Conservation (phyloP, 2,888 invertebrate species). For the Drosophila trichaetosa region DNA sequence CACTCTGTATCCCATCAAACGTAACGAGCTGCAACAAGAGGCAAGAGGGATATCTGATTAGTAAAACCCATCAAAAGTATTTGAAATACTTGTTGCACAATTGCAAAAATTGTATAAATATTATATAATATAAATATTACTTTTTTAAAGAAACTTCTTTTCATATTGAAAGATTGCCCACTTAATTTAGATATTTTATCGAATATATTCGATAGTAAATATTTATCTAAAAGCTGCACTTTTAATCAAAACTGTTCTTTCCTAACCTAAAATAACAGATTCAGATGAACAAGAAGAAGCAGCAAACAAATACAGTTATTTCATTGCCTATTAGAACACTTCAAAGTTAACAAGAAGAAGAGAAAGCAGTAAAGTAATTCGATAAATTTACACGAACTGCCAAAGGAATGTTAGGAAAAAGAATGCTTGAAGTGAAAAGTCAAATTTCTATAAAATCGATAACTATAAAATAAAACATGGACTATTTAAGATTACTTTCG, state of each 20-base stretch:
- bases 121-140: background rate
- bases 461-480: background rate
- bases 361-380: background rate
- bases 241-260: background rate
- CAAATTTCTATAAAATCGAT: background rate
- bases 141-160: background rate
- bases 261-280: background rate
- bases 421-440: background rate
- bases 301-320: too few species aligned
- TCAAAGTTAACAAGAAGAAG: background rate
- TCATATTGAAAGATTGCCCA: background rate
- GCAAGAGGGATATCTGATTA: background rate
- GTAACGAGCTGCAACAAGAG: constrained; percentile 90
- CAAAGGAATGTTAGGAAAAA: background rate
- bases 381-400: background rate
- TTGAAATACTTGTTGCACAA: background rate
- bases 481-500: background rate
- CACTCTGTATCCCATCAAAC: constrained; percentile 93
- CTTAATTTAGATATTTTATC: background rate
- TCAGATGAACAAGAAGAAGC: background rate
- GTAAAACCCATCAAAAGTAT: background rate
- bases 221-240: background rate
- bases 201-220: background rate
- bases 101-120: background rate
- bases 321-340: too few species aligned